Evolutionary conservation across 2,797 vertebrate genomes (phyloP), one percentile per base, ranked within the genome.

Genomic region (Poeciliopsis infans): DNA sequence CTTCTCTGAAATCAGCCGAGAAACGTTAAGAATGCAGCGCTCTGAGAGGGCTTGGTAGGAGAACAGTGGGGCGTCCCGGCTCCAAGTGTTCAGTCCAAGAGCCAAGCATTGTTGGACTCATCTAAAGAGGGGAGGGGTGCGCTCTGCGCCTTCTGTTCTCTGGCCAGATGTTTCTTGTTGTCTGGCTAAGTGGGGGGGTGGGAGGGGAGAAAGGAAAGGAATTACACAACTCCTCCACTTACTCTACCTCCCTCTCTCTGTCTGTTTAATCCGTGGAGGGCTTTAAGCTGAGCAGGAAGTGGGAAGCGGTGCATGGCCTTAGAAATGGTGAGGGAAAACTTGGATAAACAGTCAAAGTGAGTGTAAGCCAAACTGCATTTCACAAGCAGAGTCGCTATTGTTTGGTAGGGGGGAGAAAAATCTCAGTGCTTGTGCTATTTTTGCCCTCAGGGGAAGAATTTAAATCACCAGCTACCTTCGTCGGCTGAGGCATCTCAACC

Each of bases 91-190:
- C 68, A 72, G 61, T 53, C 73, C 45, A 36, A 64, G 68, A 88
- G 90, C 89, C 89, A 90, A 87, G 89, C 85, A 90, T 91, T 93
- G 91, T 91, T 92, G 83, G 66, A 88, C 85, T 89, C 77, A 76
- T 91, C 83, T 74, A 84, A 91, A 89, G 89, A 87, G 91, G 90
- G 92, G 91, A 89, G 84, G 95, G 93, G 93, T 88, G 93, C 79
- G 87, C 83, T 90, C 77, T 86, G 87, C 93, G 91, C 90, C 89
- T 93, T 95, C 91, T 95, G 90, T 95, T 96, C 94, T 90, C 77
- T 46, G 36, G 94, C 95, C 96, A 96, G 94, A 95, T 95, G 95
- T 95, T 96, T 95, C 93, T 94, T 92, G 92, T 95, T 94, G 94
- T 93, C 91, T 91, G 92, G 85, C 84, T 89, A 77, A 90, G 86